Percentiles rank a stretch among this genome's conserved stretches.
These are phyloP conservation scores for Porites divaricata DNA, from an alignment of 92 coral and sea anemone genomes.

Conservation along the genomic window DNA sequence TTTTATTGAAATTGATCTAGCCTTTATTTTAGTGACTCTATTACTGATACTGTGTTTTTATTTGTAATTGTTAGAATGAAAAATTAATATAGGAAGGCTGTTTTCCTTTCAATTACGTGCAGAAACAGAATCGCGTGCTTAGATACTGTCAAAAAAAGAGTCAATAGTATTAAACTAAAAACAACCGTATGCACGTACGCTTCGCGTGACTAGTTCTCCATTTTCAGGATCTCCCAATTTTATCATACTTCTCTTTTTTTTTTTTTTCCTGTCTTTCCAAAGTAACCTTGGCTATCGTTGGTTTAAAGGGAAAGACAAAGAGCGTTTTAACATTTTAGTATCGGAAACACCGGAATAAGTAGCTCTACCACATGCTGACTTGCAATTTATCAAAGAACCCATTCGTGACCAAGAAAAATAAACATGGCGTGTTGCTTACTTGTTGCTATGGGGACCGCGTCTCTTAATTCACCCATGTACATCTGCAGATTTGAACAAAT, in stretches of 20 bases:
- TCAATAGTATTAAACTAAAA: not conserved
- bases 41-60: no score
- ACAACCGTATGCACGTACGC: not conserved
- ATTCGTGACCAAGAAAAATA: not conserved
- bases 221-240: not conserved
- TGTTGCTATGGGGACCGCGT: not conserved
- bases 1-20: no score
- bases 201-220: not conserved
- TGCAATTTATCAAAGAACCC: not conserved
- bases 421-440: slow-evolving; percentile 22
- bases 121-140: not conserved
- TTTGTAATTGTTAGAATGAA: no score
- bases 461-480: no score
- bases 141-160: not conserved
- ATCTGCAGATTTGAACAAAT: no score
- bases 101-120: not conserved
- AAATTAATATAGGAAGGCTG: not conserved
- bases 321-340: not conserved
- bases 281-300: not conserved
- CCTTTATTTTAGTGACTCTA: no score
- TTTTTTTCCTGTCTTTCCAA: not conserved
- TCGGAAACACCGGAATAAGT: no score
- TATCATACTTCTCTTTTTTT: not conserved
- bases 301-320: not conserved
- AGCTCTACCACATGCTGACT: not conserved